Evolutionary conservation across 2,797 vertebrate genomes (phyloP).

Genomic region (Perodicticus potto): DNA sequence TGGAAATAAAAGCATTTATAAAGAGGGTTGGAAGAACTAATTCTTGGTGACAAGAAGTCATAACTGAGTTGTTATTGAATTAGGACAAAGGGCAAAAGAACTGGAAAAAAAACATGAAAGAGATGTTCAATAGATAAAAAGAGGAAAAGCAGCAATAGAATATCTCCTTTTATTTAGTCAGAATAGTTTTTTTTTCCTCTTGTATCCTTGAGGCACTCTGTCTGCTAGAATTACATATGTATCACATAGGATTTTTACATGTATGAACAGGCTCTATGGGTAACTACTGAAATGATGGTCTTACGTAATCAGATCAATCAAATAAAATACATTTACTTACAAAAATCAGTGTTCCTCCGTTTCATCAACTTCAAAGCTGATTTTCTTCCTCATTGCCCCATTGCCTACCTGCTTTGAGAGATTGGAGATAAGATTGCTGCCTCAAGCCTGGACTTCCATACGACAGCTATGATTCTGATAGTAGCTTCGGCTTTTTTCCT

Average conservation of each 20-base stretch:
- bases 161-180: neutral
- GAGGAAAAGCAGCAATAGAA: neutral
- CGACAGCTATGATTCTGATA: conserved; percentile 3
- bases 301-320: conserved; percentile 7
- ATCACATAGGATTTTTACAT: neutral
- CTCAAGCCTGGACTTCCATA: neutral
- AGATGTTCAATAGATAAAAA: neutral
- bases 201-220: neutral
- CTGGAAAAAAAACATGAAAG: neutral
- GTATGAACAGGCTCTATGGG: neutral
- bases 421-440: neutral
- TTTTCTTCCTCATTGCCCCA: neutral
- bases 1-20: neutral
- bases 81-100: neutral
- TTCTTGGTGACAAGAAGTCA: neutral
- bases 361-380: neutral
- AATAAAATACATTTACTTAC: neutral
- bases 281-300: neutral
- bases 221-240: neutral
- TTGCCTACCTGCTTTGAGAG: neutral
- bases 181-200: neutral
- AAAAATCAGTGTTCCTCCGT: neutral
- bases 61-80: neutral
- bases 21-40: neutral
- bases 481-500: neutral